phyloP scores from a whole-genome alignment of 2,113 vertebrate species.

The Athene cunicularia region DNA sequence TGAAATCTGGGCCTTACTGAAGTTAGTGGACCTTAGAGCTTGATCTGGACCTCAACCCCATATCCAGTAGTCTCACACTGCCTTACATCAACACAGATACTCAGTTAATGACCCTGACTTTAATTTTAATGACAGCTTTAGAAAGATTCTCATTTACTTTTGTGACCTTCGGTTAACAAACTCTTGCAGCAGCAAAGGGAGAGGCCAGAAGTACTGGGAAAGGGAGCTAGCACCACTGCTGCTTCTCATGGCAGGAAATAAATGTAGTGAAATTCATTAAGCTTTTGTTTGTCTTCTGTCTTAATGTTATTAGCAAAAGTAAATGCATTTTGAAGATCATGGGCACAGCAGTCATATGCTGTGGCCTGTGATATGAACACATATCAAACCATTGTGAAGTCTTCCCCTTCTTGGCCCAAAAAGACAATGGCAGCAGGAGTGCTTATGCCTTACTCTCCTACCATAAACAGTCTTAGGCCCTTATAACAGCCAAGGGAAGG shows the following conservation, averaged over 20 bases:
- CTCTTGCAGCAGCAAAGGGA: not conserved
- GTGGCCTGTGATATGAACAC: not conserved
- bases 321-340: not conserved
- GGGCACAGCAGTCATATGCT: not conserved
- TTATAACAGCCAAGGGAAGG: not conserved
- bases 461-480: not conserved
- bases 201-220: not conserved
- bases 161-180: not conserved
- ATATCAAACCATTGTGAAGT: not conserved
- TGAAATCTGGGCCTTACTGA: not conserved
- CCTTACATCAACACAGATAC: not conserved
- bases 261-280: not conserved
- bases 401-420: not conserved
- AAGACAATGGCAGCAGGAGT: not conserved
- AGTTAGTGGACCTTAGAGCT: not conserved
- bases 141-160: not conserved
- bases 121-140: not conserved
- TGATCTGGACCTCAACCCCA: not conserved
- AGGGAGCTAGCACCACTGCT: not conserved
- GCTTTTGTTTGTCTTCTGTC: not conserved
- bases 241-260: not conserved
- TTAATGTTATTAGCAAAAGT: not conserved
- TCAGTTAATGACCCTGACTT: not conserved
- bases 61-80: not conserved
- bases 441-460: not conserved